Evolutionary conservation across 2,888 invertebrate species (phyloP).

Genomic region (Epinotia bilunana): DNA sequence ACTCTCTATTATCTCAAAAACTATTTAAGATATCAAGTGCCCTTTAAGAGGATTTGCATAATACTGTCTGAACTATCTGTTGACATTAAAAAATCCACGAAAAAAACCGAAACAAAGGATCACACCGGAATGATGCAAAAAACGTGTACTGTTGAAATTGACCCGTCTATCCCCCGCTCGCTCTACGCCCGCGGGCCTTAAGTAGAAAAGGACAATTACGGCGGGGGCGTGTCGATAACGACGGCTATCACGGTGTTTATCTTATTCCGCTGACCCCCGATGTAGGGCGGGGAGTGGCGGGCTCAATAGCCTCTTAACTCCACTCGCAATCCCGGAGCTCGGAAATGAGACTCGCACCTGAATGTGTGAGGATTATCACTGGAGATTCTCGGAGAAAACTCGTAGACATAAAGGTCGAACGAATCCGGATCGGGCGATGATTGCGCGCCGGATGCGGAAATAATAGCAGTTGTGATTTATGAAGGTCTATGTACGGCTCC

Average conservation of each 20-base stretch:
- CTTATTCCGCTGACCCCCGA: slow-evolving; percentile 43
- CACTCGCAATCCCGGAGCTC: slow-evolving; percentile 20
- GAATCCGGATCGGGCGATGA: slow-evolving; percentile 25
- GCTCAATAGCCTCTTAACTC: slow-evolving; percentile 31
- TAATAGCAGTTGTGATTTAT: slow-evolving; percentile 39
- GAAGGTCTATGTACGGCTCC: slow-evolving; percentile 18
- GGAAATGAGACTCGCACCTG: slow-evolving; percentile 29
- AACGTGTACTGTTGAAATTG: no score
- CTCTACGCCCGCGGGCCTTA: slow-evolving; percentile 5
- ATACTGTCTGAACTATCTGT: no score
- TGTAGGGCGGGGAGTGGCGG: slow-evolving; percentile 35
- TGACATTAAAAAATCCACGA: no score
- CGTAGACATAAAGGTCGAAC: slow-evolving; percentile 14
- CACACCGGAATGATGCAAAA: no score
- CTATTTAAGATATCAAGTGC: no score
- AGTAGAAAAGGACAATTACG: slow-evolving; percentile 40
- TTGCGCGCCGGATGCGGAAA: slow-evolving; percentile 30
- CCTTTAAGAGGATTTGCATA: no score
- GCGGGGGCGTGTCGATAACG: slow-evolving; percentile 41
- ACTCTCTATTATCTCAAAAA: no score
- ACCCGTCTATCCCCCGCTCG: not conserved
- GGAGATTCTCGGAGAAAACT: slow-evolving; percentile 20
- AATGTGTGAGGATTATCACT: slow-evolving; percentile 24
- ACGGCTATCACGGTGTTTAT: slow-evolving; percentile 39
- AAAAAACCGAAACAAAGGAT: no score